These are phyloP conservation scores for Lasioglossum baleicum DNA, from an alignment of 1,140 invertebrate species.

Conservation along the genomic window DNA sequence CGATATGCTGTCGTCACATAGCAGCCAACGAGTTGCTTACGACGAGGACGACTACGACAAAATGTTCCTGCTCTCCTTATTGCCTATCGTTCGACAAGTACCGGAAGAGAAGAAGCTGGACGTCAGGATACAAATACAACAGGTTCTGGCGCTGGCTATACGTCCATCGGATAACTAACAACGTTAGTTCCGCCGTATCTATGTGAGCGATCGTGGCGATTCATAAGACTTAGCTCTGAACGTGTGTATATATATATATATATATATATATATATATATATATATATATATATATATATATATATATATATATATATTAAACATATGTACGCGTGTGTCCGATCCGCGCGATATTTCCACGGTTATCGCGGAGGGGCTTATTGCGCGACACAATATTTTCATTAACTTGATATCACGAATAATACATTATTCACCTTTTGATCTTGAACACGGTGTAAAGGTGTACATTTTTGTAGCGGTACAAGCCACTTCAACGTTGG, in stretches of 20 bases:
- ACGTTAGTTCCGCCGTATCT: constrained; percentile 14
- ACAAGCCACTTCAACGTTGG: background rate
- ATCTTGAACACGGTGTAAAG: background rate
- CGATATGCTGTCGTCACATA: constrained; percentile 69
- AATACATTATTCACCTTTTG: background rate
- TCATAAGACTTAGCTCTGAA: background rate
- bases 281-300: too few species aligned
- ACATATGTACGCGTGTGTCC: too few species aligned
- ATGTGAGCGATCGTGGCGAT: background rate
- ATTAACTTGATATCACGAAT: background rate
- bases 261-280: too few species aligned
- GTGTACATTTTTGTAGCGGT: background rate
- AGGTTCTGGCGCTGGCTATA: constrained; percentile 69
- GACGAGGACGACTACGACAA: constrained; percentile 76
- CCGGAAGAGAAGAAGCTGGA: constrained; percentile 74
- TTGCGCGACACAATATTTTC: too few species aligned
- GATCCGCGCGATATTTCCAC: too few species aligned
- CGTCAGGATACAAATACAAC: constrained; percentile 77
- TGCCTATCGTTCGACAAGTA: constrained; percentile 72
- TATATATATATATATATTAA: too few species aligned
- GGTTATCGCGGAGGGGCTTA: too few species aligned
- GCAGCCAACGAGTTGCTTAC: constrained; percentile 59
- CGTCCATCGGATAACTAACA: constrained; percentile 64
- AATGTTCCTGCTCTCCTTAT: constrained; percentile 75
- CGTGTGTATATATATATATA: too few species aligned